Percentiles rank a stretch among this genome's conserved stretches.
Conservation (phyloP, 35 echinoderm and acorn worm genomes). For the Ophiothrix spiculata region DNA sequence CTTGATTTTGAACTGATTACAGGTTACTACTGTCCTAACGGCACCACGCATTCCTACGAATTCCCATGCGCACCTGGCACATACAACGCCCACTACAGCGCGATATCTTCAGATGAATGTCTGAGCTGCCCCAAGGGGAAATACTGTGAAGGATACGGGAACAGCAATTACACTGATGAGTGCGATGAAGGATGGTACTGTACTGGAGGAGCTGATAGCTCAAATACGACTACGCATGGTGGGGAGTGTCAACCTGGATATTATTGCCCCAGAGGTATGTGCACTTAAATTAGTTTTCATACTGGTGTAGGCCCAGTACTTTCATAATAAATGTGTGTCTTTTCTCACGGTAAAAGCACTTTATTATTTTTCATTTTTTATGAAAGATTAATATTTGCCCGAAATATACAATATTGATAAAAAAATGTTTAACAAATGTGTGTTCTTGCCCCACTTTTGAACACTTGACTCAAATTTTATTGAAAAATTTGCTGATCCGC, state of each 20-base stretch:
- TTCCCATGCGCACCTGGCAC: conserved; percentile 90
- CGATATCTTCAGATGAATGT: conserved; percentile 62
- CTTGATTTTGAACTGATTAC: not conserved
- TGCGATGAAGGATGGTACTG: conserved; percentile 93
- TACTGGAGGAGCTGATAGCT: conserved; percentile 65
- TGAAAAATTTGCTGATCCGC: too few relatives aligned
- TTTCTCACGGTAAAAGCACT: too few relatives aligned
- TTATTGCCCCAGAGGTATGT: conserved; percentile 59
- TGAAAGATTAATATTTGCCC: too few relatives aligned
- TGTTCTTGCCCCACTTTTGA: too few relatives aligned
- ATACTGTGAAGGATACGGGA: conserved; percentile 89
- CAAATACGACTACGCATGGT: conserved; percentile 61
- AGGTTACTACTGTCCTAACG: conserved; percentile 93
- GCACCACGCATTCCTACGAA: conserved; percentile 67
- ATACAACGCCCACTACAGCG: conserved; percentile 65
- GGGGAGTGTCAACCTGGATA: conserved; percentile 40
- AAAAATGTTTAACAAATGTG: too few relatives aligned
- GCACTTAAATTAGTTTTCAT: too few relatives aligned
- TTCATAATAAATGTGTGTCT: too few relatives aligned
- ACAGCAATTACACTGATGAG: conserved; percentile 88
- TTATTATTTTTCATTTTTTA: too few relatives aligned
- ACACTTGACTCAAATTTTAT: too few relatives aligned
- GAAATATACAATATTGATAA: too few relatives aligned
- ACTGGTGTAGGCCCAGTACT: too few relatives aligned
- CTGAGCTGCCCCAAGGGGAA: conserved; percentile 75